These are phyloP conservation scores for Eptatretus atami DNA, from an alignment of 2,797 vertebrate species.

Conservation along the genomic window DNA sequence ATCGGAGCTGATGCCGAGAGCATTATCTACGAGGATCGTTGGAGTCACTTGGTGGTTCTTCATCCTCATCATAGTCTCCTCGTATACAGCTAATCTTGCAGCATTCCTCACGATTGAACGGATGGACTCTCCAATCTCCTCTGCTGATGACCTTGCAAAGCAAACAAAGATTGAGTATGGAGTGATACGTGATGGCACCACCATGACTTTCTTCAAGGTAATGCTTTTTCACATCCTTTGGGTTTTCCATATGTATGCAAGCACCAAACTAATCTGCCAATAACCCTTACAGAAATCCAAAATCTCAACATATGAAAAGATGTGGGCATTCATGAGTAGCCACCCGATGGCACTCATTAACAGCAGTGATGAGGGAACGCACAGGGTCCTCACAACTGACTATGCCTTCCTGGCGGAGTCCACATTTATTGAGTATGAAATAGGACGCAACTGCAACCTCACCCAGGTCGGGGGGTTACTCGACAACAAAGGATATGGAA, in stretches of 20 bases:
- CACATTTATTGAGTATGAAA: constrained; percentile 76
- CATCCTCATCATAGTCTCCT: constrained; percentile 99
- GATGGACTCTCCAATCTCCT: constrained; percentile 90
- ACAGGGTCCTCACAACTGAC: constrained; percentile 58
- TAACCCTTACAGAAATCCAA: constrained; percentile 47
- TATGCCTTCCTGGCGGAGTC: constrained; percentile 93
- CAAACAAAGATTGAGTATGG: constrained; percentile 97
- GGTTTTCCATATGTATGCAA: neutral
- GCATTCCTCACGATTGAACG: constrained; percentile 96
- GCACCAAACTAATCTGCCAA: neutral
- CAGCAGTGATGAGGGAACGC: constrained; percentile 78
- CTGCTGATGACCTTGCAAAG: constrained; percentile 85
- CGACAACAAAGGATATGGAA: constrained; percentile 84
- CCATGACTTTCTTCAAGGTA: constrained; percentile 97
- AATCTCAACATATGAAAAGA: constrained; percentile 94
- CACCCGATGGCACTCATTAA: constrained; percentile 79
- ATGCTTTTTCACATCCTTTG: constrained; percentile 5
- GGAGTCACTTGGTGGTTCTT: constrained; percentile 99
- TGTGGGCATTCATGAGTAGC: constrained; percentile 99
- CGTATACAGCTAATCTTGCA: constrained; percentile 93
- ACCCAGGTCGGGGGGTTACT: constrained; percentile 82
- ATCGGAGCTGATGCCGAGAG: constrained; percentile 99
- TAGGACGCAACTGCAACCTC: constrained; percentile 76
- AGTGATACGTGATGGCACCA: constrained; percentile 64
- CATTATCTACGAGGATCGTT: constrained; percentile 96